Evolutionary conservation across 2,888 invertebrate species (phyloP).

Genomic region (Chrysopilus asiliformis): DNA sequence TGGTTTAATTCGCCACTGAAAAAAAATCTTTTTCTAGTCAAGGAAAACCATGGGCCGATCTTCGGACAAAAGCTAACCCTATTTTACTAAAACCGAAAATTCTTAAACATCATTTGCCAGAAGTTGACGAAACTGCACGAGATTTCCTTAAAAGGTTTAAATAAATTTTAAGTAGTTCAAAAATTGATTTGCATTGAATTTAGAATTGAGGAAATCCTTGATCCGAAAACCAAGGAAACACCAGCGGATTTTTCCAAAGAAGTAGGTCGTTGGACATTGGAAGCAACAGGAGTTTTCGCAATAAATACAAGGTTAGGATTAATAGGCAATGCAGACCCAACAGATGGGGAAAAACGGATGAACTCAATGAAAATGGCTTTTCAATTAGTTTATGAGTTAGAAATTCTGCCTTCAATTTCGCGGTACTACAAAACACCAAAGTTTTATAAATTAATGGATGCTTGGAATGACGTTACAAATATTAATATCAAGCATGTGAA

Average conservation of each 20-base stretch:
- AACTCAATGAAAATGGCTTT: slow-evolving; percentile 9
- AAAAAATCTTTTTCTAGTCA: slow-evolving; percentile 34
- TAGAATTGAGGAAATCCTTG: slow-evolving; percentile 16
- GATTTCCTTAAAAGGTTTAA: slow-evolving; percentile 25
- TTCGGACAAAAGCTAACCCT: slow-evolving; percentile 43
- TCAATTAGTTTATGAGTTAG: slow-evolving; percentile 18
- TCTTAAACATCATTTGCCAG: slow-evolving; percentile 22
- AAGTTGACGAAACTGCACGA: slow-evolving; percentile 23
- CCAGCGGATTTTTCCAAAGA: slow-evolving; percentile 34
- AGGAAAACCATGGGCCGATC: slow-evolving; percentile 51
- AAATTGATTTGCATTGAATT: too few relatives aligned
- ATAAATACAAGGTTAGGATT: slow-evolving; percentile 20
- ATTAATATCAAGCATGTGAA: slow-evolving; percentile 20
- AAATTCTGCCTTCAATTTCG: slow-evolving; percentile 28
- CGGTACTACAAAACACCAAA: slow-evolving; percentile 23
- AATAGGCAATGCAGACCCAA: slow-evolving; percentile 3
- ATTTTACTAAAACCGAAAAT: slow-evolving; percentile 27
- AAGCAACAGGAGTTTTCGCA: slow-evolving; percentile 31
- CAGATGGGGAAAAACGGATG: slow-evolving; percentile 15
- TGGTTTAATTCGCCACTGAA: background rate
- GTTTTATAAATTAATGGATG: slow-evolving; percentile 26
- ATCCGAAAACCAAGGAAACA: slow-evolving; percentile 20
- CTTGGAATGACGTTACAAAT: slow-evolving; percentile 30
- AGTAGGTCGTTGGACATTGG: slow-evolving; percentile 41
- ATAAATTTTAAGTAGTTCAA: too few relatives aligned